Base-by-base conservation (phyloP, 2,797 vertebrate species). In the Tenualosa thibaudeaui region DNA sequence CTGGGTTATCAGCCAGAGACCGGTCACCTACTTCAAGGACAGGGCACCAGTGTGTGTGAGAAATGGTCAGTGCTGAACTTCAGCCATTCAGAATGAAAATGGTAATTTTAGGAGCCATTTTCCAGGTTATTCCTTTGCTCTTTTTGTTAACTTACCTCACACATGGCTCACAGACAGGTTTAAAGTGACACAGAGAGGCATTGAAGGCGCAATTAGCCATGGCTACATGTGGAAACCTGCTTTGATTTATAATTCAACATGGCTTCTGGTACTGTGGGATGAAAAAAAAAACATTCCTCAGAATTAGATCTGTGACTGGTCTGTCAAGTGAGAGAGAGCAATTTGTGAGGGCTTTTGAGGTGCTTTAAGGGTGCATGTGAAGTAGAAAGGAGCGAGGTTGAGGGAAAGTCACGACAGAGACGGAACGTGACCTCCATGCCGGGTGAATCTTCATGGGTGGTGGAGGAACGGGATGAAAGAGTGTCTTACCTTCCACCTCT, bases 231-330 rank as follows among this genome's bases (percentile, higher is more conserved):
- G 92, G 91, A 90, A 46, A 89, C 31, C 86, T 88, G 86, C 94
- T 95, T 95, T 96, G 94, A 96, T 96, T 92, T 93, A 96, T 95
- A 94, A 95, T 95, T 95, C 94, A 95, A 92, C 88, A 84, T 85
- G 62, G 81, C 81, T 85, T 83, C 81, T 88, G 71, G 84, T 82
- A 19, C 83, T 82, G 81, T 24, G n/a, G 46, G 71, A 15, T 22
- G n/a, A 31, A 60, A 54, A 89, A 87, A 49, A 49, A 49, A 86
- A 89, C 82, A 89, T 89, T 93, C 87, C 85, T 91, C 91, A 92
- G 93, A 94, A 93, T 93, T 91, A 93, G 90, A 88, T 84, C 86
- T 86, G 91, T 86, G 91, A 93, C 90, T 90, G 88, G 83, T 87
- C 89, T 87, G 85, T 84, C 86, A 24, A 53, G 58, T 83, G 51